Conservation (phyloP, 2,797 vertebrate genomes). For the Mormyrops attenuatus region DNA sequence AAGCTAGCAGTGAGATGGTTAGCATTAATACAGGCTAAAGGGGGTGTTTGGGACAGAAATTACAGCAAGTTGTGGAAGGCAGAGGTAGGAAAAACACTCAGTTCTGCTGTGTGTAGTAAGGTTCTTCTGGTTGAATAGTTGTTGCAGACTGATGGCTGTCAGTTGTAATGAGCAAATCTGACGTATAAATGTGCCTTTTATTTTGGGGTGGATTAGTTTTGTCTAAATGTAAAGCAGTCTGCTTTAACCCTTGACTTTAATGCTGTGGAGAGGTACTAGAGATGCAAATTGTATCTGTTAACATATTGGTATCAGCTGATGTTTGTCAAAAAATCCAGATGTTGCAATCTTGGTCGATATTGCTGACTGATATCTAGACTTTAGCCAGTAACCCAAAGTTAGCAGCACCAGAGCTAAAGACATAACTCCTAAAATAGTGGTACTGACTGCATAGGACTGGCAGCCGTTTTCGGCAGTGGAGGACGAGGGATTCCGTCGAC, state of each 20-base stretch:
- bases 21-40: not conserved
- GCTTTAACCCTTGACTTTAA: not conserved
- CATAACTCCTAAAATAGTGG: too few species aligned
- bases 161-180: not conserved
- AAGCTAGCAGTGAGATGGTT: not conserved
- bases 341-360: too few species aligned
- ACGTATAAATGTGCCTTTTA: not conserved
- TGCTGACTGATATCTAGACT: too few species aligned
- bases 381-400: too few species aligned
- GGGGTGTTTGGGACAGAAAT: not conserved
- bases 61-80: not conserved
- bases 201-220: not conserved
- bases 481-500: too few species aligned
- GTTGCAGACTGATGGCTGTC: not conserved
- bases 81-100: too few species aligned
- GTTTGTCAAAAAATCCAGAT: too few species aligned
- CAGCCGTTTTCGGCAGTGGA: too few species aligned
- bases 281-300: not conserved
- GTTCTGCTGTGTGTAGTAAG: not conserved
- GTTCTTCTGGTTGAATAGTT: not conserved
- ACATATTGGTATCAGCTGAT: not conserved
- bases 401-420: too few species aligned
- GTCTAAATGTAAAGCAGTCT: not conserved
- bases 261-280: not conserved
- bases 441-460: too few species aligned